phyloP scores from a whole-genome alignment of 2,797 vertebrate species.

The Taenioides sp. region DNA sequence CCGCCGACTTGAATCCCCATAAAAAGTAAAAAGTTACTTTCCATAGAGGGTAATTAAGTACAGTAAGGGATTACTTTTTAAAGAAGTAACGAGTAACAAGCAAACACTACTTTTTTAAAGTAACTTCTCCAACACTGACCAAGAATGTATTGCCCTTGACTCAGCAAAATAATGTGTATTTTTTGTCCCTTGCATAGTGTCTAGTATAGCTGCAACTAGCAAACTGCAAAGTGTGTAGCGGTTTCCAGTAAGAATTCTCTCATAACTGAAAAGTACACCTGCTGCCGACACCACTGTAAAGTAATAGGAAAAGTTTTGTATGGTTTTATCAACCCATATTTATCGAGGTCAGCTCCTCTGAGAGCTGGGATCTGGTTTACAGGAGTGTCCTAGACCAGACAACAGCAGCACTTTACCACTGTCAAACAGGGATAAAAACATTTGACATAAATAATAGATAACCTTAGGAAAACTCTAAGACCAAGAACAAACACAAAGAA shows the following conservation, averaged over 20 bases:
- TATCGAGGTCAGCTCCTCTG: conserved; percentile 40
- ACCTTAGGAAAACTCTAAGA: conserved; percentile 15
- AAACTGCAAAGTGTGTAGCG: background rate
- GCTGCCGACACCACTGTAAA: conserved; percentile 12
- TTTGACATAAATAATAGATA: conserved; percentile 55
- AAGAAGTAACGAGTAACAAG: too few species aligned
- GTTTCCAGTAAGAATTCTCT: background rate
- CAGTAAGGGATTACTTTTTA: too few species aligned
- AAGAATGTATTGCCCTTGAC: too few species aligned
- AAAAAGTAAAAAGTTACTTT: too few species aligned
- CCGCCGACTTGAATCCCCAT: too few species aligned
- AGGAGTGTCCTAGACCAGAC: conserved; percentile 28
- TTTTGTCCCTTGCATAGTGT: background rate
- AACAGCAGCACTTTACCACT: conserved; percentile 44
- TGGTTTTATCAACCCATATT: conserved; percentile 35
- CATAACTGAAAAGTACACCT: background rate
- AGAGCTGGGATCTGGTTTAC: conserved; percentile 41
- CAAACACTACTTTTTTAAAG: too few species aligned
- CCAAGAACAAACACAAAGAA: conserved; percentile 19
- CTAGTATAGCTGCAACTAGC: background rate
- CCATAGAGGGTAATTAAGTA: too few species aligned
- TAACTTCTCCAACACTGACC: too few species aligned
- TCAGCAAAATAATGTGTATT: too few species aligned
- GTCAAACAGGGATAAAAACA: conserved; percentile 42
- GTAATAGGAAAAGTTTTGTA: conserved; percentile 10